Percentiles rank a stretch among this genome's conserved stretches.
phyloP scores from a whole-genome alignment of 2,888 invertebrate genomes.

The Pachycephus smyrnensis region DNA sequence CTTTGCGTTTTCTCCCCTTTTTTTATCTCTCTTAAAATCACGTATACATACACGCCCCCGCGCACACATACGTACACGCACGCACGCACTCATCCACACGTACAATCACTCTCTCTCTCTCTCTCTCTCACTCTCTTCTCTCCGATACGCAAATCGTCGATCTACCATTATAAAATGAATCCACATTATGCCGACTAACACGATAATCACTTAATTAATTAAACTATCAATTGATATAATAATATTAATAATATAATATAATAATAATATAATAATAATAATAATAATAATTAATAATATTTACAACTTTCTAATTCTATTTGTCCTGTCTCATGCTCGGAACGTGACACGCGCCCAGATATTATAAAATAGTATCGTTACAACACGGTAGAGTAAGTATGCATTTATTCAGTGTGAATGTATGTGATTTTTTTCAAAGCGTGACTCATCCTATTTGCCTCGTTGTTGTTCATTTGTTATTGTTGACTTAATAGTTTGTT shows the following conservation, averaged over 20 bases:
- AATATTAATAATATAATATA: conserved; percentile 55
- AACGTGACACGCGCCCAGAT: conserved; percentile 50
- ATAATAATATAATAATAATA: conserved; percentile 45
- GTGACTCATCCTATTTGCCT: no score
- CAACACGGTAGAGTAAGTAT: conserved; percentile 25
- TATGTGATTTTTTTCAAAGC: conserved; percentile 6
- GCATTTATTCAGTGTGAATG: neutral
- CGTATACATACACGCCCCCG: no score
- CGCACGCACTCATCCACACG: no score
- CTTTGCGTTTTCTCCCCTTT: no score
- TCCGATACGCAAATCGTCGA: neutral
- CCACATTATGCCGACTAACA: conserved; percentile 58
- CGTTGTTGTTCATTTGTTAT: no score
- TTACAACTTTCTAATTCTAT: conserved; percentile 57
- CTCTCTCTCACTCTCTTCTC: neutral
- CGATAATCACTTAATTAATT: conserved; percentile 58
- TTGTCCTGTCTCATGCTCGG: conserved; percentile 50
- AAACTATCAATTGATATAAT: conserved; percentile 62
- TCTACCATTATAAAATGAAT: conserved; percentile 56
- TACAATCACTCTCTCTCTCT: no score
- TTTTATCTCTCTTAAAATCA: no score
- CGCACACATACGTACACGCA: no score
- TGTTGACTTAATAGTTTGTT: no score
- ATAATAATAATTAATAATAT: conserved; percentile 44
- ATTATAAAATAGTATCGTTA: conserved; percentile 48